Base-by-base conservation (phyloP, 2,888 invertebrate genomes). In the Catocala fraxini region DNA sequence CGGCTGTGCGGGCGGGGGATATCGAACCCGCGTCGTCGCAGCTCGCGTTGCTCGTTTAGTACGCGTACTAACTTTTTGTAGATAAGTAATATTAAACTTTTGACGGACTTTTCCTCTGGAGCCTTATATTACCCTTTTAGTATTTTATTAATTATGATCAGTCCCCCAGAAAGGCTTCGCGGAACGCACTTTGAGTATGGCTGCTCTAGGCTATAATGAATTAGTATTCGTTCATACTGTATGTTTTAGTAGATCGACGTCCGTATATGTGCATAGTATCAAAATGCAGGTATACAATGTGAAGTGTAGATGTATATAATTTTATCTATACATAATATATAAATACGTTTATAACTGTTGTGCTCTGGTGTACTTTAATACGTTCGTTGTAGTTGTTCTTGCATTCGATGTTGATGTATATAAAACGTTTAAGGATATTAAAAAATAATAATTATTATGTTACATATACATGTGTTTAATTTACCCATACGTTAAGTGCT, bases 401-500 rank as follows among this genome's bases (percentile, higher is more conserved):
- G 85, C 79, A 83, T 87, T 89, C 83, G 80, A 88, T 90, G 92
- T 91, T 90, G 86, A 85, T 93, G 92, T 93, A 92, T 77, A 92
- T 91, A 92, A 88, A 88, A 89, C 86, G 82, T 90, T 89, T 92
- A 89, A 89, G 89, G 85, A 89, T 87, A 90, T 89, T 75, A 79
- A 81, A 81, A 78, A 82, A 84, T 83, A 84, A 88, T 87, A 87
- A 91, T 87, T 89, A 91, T 85, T 88, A 89, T 86, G 92, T 92
- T 91, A 91, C 88, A 87, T 85, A 89, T 61, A 42, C 58, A 6
- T 11, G 33, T 55, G 60, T 78, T 87, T 86, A 84, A 71, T 81
- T 83, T 68, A 33, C 53, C 2, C 7, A 25, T 25, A 25, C 25
- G 25, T 39, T 9, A 39, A 39, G 35, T 39, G 6, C 7, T 39